Percentiles rank a stretch among this genome's conserved stretches.
phyloP scores from a whole-genome alignment of 2,797 vertebrate genomes.

The Paramormyrops hopkinsi region DNA sequence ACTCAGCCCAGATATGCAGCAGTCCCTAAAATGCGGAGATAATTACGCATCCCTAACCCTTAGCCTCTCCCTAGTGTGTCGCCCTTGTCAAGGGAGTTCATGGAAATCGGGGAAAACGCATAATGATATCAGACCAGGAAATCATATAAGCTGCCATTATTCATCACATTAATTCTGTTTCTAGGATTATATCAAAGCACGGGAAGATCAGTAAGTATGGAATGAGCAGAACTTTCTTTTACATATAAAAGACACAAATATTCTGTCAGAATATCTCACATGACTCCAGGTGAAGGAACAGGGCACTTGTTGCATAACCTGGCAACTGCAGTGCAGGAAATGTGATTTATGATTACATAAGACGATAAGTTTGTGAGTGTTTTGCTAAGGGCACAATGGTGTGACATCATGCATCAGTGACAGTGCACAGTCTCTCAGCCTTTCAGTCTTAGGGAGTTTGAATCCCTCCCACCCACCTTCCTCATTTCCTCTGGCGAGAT shows the following conservation, averaged over 20 bases:
- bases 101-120: neutral
- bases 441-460: neutral
- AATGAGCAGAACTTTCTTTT: slow-evolving; percentile 25
- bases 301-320: neutral
- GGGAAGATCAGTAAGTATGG: slow-evolving; percentile 33
- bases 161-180: slow-evolving; percentile 38
- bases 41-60: neutral
- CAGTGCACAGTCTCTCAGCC: neutral
- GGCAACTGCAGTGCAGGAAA: neutral
- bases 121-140: neutral
- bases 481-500: neutral
- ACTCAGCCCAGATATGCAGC: neutral
- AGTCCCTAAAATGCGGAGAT: neutral
- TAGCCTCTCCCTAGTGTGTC: neutral
- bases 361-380: neutral
- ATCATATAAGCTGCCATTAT: slow-evolving; percentile 36
- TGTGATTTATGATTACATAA: neutral
- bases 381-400: neutral
- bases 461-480: neutral
- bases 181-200: slow-evolving; percentile 34
- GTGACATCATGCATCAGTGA: neutral
- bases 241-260: slow-evolving; percentile 25
- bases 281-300: neutral
- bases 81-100: neutral
- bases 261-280: neutral